Conservation (phyloP, 2,888 invertebrate species). For the Drosophila kuntzei region DNA sequence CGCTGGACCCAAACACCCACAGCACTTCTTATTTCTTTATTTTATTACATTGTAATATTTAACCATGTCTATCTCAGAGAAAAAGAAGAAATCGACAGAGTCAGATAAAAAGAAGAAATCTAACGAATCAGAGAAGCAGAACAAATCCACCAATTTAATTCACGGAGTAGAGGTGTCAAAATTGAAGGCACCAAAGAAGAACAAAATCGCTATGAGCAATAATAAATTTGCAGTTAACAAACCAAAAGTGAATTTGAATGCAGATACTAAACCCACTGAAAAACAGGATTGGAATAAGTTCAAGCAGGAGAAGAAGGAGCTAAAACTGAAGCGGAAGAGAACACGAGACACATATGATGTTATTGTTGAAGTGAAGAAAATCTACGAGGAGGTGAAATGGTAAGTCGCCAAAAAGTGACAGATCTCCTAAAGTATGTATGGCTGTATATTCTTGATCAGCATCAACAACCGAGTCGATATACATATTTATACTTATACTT, state of each 20-base stretch:
- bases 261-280: conserved; percentile 80
- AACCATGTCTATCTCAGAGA: conserved; percentile 19
- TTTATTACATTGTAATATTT: neutral
- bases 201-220: neutral
- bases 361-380: conserved; percentile 87
- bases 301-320: conserved; percentile 91
- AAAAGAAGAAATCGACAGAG: neutral
- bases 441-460: too few species aligned
- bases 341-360: conserved; percentile 86
- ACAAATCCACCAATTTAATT: neutral
- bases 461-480: too few species aligned
- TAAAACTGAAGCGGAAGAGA: conserved; percentile 89
- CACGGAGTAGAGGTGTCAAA: neutral
- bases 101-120: neutral
- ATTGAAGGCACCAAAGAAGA: neutral
- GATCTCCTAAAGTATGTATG: too few species aligned
- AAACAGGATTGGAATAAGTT: conserved; percentile 91
- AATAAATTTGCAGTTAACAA: conserved; percentile 28
- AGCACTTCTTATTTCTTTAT: neutral
- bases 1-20: conserved; percentile 23
- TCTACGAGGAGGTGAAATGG: conserved; percentile 87
- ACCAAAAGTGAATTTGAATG: neutral
- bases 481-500: too few species aligned
- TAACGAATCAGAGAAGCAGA: too few species aligned
- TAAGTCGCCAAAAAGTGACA: conserved; percentile 27